These are phyloP conservation scores for Progne subis DNA, from an alignment of 2,113 vertebrate species.

Conservation along the genomic window DNA sequence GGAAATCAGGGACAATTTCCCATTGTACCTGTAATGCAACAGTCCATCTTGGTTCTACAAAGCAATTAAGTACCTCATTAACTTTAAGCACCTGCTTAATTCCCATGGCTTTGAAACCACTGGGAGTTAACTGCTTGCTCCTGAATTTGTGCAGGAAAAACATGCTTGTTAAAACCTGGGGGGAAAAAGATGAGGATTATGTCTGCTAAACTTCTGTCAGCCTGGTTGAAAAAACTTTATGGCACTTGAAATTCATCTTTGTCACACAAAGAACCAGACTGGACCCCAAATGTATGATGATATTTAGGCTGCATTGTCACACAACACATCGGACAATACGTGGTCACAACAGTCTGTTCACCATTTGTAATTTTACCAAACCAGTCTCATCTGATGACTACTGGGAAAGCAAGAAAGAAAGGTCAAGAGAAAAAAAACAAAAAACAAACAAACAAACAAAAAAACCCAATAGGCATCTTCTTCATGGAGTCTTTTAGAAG, in stretches of 20 bases:
- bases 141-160: constrained; percentile 7
- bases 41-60: constrained; percentile 42
- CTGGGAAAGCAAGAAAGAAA: neutral
- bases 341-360: neutral
- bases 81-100: constrained; percentile 54
- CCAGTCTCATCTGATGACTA: neutral
- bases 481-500: neutral
- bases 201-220: neutral
- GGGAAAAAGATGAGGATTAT: neutral
- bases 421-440: neutral
- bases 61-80: constrained; percentile 65
- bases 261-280: neutral
- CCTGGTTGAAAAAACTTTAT: neutral
- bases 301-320: neutral
- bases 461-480: neutral
- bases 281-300: neutral
- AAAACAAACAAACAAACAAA: no score
- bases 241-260: neutral
- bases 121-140: constrained; percentile 24
- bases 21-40: neutral
- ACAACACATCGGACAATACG: accelerated
- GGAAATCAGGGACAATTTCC: neutral
- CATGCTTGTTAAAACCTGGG: neutral
- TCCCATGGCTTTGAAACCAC: constrained; percentile 50
- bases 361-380: neutral